These are phyloP conservation scores for Pipistrellus kuhlii DNA, from an alignment of 2,797 vertebrate species.

Conservation along the genomic window DNA sequence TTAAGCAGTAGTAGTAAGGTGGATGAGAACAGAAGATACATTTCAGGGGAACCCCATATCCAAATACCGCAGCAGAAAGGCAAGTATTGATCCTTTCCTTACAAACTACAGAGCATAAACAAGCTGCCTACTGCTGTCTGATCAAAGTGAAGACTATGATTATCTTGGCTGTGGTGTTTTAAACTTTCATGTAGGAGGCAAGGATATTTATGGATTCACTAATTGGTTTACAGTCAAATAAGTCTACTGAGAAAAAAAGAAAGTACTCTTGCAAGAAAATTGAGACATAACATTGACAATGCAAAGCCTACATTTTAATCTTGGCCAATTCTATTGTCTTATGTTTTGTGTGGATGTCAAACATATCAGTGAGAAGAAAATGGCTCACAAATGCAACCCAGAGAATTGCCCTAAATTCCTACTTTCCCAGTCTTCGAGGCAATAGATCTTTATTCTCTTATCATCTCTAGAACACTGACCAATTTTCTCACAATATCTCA, in stretches of 20 bases:
- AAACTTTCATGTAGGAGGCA: conserved; percentile 20
- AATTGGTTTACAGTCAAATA: conserved; percentile 82
- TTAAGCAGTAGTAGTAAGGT: background rate
- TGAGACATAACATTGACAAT: conserved; percentile 26
- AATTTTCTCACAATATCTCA: conserved; percentile 22
- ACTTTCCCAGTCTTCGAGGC: background rate
- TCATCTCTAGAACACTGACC: background rate
- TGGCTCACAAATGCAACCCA: background rate
- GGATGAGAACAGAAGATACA: background rate
- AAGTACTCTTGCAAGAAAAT: conserved; percentile 61
- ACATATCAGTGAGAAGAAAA: conserved; percentile 30
- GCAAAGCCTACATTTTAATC: conserved; percentile 65
- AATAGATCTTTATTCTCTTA: conserved; percentile 18
- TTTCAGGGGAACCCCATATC: background rate
- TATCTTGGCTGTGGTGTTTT: conserved; percentile 69
- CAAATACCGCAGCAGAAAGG: conserved; percentile 24
- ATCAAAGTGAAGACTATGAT: conserved; percentile 66
- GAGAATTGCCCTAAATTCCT: background rate
- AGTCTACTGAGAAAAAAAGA: conserved; percentile 64
- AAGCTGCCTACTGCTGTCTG: conserved; percentile 41
- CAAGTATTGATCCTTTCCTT: conserved; percentile 33
- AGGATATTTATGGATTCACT: conserved; percentile 69
- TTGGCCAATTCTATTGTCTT: conserved; percentile 20
- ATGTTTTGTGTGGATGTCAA: conserved; percentile 72
- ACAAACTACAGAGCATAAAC: conserved; percentile 10